Evolutionary conservation across 1,140 invertebrate genomes (phyloP), one percentile per base, ranked within the genome.

Genomic region (Theocolax elegans): DNA sequence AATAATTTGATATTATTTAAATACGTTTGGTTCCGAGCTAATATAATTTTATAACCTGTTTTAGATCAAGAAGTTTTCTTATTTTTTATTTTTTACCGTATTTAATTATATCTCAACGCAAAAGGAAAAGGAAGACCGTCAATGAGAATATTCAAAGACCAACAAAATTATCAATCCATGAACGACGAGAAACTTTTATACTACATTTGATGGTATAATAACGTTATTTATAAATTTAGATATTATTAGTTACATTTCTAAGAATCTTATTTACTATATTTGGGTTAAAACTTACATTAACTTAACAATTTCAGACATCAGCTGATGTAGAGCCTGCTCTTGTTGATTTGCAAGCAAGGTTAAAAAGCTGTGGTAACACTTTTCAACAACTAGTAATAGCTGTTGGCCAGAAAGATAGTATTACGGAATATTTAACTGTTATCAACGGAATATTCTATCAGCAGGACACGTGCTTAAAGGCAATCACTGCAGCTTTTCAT

Each of bases 331-430:
- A 40, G 2, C 13, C 31, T 4, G 13, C 31, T 19, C 15, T 60
- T 3, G n/a, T 17, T 15, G 13, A 42, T 42, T 23, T 60, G 27
- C 15, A 60, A 42, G 35, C 3, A 2, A 40, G 38, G 23, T 9
- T 60, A 21, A 13, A 23, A 25, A 40, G 44, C 4, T 17, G 21
- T 9, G 38, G 38, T 19, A 12, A 44, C 23, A 58, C 65, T 3
- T 44, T 67, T 38, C 65, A 67, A 44, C 65, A 53, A 29, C 25
- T 58, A 13, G 25, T 53, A 25, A 17, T 67, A 7, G 31, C 54
- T 44, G 53, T 67, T 8, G 65, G 51, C 10, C 15, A 53, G 6
- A 15, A 44, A 17, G 29, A 38, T 12, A 59, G 58, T 13, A n/a
- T 67, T 15, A 25, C 21, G 27, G 13, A 31, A 25, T 46, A 56